Percentiles rank a stretch among this genome's conserved stretches.
These are phyloP conservation scores for Pangasius djambal DNA, from an alignment of 2,797 vertebrate genomes.

Conservation along the genomic window DNA sequence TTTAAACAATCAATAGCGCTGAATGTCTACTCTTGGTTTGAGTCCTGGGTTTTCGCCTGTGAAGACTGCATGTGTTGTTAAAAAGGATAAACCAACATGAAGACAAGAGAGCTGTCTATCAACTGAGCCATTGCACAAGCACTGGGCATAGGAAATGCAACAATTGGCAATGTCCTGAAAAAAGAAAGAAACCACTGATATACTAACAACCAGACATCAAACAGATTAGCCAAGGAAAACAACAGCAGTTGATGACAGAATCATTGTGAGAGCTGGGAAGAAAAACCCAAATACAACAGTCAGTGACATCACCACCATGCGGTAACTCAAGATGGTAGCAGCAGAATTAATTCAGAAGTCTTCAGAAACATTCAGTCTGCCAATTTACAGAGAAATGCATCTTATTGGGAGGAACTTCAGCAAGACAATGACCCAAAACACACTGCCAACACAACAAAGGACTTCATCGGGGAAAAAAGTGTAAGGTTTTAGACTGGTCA, in stretches of 20 bases:
- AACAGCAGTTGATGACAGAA: conserved; percentile 9
- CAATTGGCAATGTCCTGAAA: background rate
- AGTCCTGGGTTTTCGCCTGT: background rate
- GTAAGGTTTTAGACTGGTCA: background rate
- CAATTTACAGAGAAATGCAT: background rate
- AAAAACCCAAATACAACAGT: too few relatives aligned
- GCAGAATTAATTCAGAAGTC: background rate
- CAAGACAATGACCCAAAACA: background rate
- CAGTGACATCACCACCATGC: background rate
- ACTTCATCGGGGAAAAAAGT: background rate
- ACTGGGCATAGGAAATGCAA: background rate
- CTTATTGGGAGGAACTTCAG: background rate
- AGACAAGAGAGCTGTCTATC: background rate
- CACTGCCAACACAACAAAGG: background rate
- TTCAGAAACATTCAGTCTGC: background rate
- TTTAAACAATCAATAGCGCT: too few relatives aligned
- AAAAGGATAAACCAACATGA: background rate
- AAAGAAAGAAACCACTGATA: background rate
- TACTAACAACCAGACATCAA: background rate
- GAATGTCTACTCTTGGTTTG: background rate
- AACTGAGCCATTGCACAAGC: background rate
- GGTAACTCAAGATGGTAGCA: background rate
- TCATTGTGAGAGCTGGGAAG: background rate
- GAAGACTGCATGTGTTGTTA: background rate
- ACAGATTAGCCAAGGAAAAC: background rate